Evolutionary conservation across 2,888 invertebrate species (phyloP).

Genomic region (Leptinotarsa peninsularis): DNA sequence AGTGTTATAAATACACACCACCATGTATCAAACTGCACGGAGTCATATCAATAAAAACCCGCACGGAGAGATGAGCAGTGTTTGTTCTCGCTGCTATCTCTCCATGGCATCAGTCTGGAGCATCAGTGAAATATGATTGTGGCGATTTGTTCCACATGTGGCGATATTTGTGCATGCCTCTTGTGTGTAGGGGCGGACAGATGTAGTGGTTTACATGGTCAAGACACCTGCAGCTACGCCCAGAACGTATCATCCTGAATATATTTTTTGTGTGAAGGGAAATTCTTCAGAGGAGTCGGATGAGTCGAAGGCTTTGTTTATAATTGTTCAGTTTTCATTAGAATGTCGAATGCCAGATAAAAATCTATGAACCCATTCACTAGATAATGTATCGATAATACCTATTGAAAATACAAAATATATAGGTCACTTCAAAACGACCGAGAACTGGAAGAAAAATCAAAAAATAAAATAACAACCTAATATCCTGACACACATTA

Average conservation of each 20-base stretch:
- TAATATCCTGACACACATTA: too few relatives aligned
- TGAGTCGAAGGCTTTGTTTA: background rate
- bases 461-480: too few relatives aligned
- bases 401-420: too few relatives aligned
- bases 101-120: slow-evolving; percentile 31
- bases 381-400: too few relatives aligned
- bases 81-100: slow-evolving; percentile 30
- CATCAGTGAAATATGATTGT: slow-evolving; percentile 37
- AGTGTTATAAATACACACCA: background rate
- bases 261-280: background rate
- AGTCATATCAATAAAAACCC: slow-evolving; percentile 17
- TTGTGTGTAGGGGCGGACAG: slow-evolving; percentile 42
- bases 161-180: slow-evolving; percentile 38
- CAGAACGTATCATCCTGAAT: slow-evolving; percentile 26
- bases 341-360: too few relatives aligned
- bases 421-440: too few relatives aligned
- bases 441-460: too few relatives aligned
- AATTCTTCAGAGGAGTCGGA: background rate
- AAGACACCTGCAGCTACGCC: slow-evolving; percentile 40
- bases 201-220: slow-evolving; percentile 39
- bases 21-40: background rate
- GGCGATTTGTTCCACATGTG: slow-evolving; percentile 39
- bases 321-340: too few relatives aligned
- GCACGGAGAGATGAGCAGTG: slow-evolving; percentile 22
- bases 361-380: too few relatives aligned